Percentiles rank a stretch among this genome's conserved stretches.
Evolutionary conservation across 2,113 vertebrate species (phyloP).

Genomic region (Colistium nudipinnis): DNA sequence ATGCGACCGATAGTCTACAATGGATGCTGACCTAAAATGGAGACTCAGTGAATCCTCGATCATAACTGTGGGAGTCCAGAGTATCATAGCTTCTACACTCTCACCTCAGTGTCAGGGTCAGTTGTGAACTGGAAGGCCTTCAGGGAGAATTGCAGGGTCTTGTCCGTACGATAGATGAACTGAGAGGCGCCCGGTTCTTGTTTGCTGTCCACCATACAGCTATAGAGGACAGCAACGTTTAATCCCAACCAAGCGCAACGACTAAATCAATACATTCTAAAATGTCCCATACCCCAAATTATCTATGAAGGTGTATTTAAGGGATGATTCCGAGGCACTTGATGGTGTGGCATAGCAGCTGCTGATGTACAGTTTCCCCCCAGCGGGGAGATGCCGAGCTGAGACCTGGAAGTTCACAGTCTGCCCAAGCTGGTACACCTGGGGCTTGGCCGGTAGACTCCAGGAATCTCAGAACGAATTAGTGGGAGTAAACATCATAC

Average conservation of each 20-base stretch:
- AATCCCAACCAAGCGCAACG: neutral
- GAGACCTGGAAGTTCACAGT: conserved; percentile 72
- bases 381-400: conserved; percentile 43
- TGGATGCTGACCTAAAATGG: conserved; percentile 65
- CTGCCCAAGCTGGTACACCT: conserved; percentile 69
- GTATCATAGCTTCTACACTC: neutral
- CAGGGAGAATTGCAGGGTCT: conserved; percentile 69
- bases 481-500: neutral
- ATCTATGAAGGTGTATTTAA: conserved; percentile 70
- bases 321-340: conserved; percentile 12
- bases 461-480: conserved; percentile 61
- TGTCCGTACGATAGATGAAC: conserved; percentile 62
- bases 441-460: conserved; percentile 44
- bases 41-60: neutral
- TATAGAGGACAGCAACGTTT: conserved; percentile 25
- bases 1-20: conserved; percentile 67
- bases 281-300: conserved; percentile 71
- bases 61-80: neutral
- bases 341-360: conserved; percentile 67
- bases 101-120: conserved; percentile 68
- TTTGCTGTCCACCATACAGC: conserved; percentile 75
- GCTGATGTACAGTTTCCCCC: conserved; percentile 71
- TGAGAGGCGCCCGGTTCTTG: conserved; percentile 53
- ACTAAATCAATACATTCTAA: neutral
- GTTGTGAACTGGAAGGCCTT: conserved; percentile 77